Evolutionary conservation across 1,140 invertebrate genomes (phyloP), one percentile per base, ranked within the genome.

Genomic region (Hycleus phaleratus): DNA sequence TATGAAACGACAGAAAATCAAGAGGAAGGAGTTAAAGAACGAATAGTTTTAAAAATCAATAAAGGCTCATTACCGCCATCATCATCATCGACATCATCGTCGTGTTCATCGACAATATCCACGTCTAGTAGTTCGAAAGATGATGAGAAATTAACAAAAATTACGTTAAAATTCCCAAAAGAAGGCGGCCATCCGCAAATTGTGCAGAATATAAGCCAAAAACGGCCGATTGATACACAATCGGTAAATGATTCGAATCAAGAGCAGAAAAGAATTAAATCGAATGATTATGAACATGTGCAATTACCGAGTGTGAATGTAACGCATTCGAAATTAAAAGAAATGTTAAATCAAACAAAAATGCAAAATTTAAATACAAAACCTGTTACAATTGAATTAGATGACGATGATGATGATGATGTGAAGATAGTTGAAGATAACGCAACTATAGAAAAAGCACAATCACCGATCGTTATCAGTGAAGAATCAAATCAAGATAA

Each of bases 11-110:
- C 56, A 49, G 32, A 64, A 56, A 60, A 68, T 59, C 44, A 66
- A 38, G 62, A 63, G 8, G 70, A 71, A 8, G 63, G 63, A 54
- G 68, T 70, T 7, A 70, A 73, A 49, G 68, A 72, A 49, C 54
- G 71, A 45, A 73, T 74, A 38, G 69, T 74, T 2, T 58, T 74
- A 38, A 74, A 74, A 58, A 73, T 74, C 45, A 71, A 71, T 42
- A 68, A 66, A 60, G 64, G 60, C 6, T 66, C 54, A 38, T 40
- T 68, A 10, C 62, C 65, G n/a, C 56, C 55, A 32, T 57, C 61
- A 26, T 49, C 45, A 24, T 66, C 70, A 58, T 66, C 32, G 32
- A 5, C 7, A 32, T 4, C 7, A 7, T 5, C 32, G 32, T 4
- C 32, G 7, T 32, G 32, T 32, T 32, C 32, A 32, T 32, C 32